A percentile compares a stretch with the other conserved stretches of the same genome.
Evolutionary conservation across 2,113 vertebrate species (phyloP).

Genomic region (Sus scrofa): DNA sequence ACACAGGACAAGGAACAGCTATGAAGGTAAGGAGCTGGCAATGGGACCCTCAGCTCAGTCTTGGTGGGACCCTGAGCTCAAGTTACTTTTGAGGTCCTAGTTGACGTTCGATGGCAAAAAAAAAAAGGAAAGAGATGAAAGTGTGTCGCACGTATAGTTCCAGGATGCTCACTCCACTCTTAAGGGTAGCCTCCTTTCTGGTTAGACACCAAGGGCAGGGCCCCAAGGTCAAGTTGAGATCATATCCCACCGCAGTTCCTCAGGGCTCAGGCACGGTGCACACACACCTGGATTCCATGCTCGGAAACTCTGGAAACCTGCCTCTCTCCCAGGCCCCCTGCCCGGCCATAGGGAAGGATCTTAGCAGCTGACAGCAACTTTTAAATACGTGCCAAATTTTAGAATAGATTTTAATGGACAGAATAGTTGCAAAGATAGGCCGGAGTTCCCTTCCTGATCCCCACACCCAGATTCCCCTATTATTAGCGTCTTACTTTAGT

Average conservation of each 20-base stretch:
- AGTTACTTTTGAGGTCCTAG: neutral
- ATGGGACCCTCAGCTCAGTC: neutral
- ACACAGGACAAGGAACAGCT: neutral
- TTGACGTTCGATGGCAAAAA: neutral
- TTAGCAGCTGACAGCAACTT: neutral
- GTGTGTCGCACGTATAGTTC: neutral
- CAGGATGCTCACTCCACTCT: neutral
- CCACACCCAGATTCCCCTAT: neutral
- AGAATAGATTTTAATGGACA: neutral
- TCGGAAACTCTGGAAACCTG: neutral
- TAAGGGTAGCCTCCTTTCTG: neutral
- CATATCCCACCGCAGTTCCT: neutral
- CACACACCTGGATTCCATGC: neutral
- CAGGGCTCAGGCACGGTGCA: neutral
- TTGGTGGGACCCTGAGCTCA: neutral
- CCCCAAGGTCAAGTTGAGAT: neutral
- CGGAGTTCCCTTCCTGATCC: neutral
- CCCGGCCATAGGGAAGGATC: neutral
- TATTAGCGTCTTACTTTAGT: neutral
- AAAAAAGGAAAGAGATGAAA: neutral
- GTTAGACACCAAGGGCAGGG: neutral
- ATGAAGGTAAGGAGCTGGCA: too few species aligned
- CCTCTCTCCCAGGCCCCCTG: neutral
- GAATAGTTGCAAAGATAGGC: neutral
- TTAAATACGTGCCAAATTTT: neutral